Percentiles rank a stretch among this genome's conserved stretches.
Conservation (phyloP, 2,797 vertebrate genomes). For the Nothura maculosa region DNA sequence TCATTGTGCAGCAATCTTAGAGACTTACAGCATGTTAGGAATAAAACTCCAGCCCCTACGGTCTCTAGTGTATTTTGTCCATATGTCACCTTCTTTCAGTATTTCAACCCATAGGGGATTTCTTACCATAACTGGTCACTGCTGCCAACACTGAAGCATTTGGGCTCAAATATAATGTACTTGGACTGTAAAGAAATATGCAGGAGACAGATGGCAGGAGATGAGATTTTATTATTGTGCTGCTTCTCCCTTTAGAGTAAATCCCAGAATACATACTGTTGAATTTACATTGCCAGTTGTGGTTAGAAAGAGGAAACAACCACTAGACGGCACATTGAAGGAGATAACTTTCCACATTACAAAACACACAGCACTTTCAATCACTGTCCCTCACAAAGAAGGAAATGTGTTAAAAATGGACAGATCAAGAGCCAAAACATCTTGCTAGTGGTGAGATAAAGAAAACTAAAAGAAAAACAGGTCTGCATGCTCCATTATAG, state of each 20-base stretch:
- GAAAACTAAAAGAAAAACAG: background rate
- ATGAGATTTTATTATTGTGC: constrained; percentile 61
- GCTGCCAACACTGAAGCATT: constrained; percentile 48
- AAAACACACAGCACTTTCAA: background rate
- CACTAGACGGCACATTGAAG: background rate
- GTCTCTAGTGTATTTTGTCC: constrained; percentile 16
- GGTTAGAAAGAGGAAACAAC: constrained; percentile 9
- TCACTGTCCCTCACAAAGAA: background rate
- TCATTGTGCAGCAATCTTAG: background rate
- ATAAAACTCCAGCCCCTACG: background rate
- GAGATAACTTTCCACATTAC: background rate
- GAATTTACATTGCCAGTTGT: constrained; percentile 15
- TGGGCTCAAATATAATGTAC: constrained; percentile 23
- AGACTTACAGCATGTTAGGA: background rate
- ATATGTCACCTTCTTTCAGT: constrained; percentile 43
- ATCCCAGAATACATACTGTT: constrained; percentile 39
- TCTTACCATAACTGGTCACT: constrained; percentile 24
- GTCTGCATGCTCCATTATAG: background rate
- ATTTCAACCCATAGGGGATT: constrained; percentile 25
- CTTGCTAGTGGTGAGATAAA: background rate
- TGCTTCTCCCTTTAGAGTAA: constrained; percentile 43
- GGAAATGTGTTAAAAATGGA: background rate
- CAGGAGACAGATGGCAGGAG: constrained; percentile 56
- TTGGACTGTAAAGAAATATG: constrained; percentile 58
- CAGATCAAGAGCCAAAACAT: background rate